Percentiles rank a stretch among this genome's conserved stretches.
Conservation (phyloP, 2,113 vertebrate species). For the Turnix velox region DNA sequence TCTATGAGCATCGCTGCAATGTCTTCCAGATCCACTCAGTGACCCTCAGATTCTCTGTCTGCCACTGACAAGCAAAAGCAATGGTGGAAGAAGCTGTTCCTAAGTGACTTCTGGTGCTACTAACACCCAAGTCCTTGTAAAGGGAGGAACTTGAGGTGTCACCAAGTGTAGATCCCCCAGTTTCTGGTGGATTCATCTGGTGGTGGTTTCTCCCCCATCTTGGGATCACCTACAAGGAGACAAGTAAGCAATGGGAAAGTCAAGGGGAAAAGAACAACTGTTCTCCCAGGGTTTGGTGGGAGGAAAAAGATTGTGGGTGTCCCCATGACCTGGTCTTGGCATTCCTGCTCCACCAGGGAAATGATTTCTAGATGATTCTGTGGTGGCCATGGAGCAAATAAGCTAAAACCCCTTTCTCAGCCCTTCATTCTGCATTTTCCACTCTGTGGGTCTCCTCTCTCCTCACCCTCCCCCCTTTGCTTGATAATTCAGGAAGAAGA, state of each 20-base stretch:
- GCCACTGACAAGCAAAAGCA: background rate
- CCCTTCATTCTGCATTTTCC: background rate
- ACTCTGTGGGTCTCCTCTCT: slow-evolving; percentile 7
- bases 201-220: background rate
- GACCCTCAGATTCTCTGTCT: background rate
- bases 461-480: slow-evolving; percentile 18
- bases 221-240: background rate
- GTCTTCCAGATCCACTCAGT: background rate
- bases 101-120: background rate
- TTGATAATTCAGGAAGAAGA: slow-evolving; percentile 63
- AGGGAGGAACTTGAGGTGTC: background rate
- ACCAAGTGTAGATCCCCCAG: background rate
- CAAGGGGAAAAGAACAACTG: background rate
- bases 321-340: too few species aligned
- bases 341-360: too few species aligned
- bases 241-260: background rate
- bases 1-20: background rate
- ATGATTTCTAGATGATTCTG: too few species aligned
- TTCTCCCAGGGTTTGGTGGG: background rate
- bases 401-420: background rate
- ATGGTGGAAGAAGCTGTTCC: background rate
- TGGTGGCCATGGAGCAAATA: background rate
- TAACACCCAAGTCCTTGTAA: background rate
- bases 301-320: background rate
- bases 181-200: slow-evolving; percentile 32